Evolutionary conservation across 2,797 vertebrate genomes (phyloP), one percentile per base, ranked within the genome.

Genomic region (Microctenopoma steveboyesi): DNA sequence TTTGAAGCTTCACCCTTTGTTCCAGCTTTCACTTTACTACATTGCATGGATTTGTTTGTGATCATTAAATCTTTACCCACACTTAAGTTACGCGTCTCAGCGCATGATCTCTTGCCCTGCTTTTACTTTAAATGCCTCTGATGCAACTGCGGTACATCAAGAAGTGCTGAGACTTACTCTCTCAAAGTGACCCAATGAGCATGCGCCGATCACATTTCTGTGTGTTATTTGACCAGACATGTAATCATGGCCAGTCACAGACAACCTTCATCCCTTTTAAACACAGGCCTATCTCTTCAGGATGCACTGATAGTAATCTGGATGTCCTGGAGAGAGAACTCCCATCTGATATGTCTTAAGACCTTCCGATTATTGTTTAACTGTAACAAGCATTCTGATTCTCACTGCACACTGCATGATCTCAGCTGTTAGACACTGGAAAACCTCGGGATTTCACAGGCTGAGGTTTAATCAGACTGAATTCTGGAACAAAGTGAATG

Each of bases 91-190:
- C 43, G 50, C 75, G 27, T 79, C 47, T 78, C 67, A 77, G 11
- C 75, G 91, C 90, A 91, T 89, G 91, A 60, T 77, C 72, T 85
- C 58, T 81, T 86, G 74, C 75, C 62, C 90, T 74, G 59, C 74
- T 82, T 89, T 86, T 77, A 64, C 61, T 83, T 86, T 72, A 49
- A 74, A 94, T 93, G 91, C 88, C 92, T 94, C 88, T 94, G 91
- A 89, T 91, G 94, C 95, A 95, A 94, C 93, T 93, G 94, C 95
- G 92, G 93, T 89, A 92, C 89, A 89, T 95, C 94, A 95, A 95
- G 94, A 93, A 43, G 95, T 94, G 76, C 54, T 45, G n/a, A 7
- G 4, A 18, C 9, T 22, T 15, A 10, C 27, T 45, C 8, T 11
- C 3, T n/a, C 35, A 43, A 4, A 28, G 45, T 15, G 40, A 37